These are phyloP conservation scores for Todus mexicanus DNA, from an alignment of 2,797 vertebrate species.

Conservation along the genomic window DNA sequence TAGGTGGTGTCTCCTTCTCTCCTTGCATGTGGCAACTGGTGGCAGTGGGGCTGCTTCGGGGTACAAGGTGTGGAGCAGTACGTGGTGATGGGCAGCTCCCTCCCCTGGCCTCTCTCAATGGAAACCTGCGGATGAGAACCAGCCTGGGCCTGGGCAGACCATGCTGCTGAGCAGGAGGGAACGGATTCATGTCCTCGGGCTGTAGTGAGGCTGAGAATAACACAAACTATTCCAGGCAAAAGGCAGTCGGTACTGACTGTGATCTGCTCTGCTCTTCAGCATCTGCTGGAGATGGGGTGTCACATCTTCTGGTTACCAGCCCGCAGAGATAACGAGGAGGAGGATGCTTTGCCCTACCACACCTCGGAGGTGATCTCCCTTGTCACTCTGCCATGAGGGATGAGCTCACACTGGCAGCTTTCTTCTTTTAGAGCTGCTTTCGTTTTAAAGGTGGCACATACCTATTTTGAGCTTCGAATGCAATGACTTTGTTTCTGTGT, in stretches of 20 bases:
- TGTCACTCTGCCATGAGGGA: neutral
- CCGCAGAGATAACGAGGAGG: rapidly evolving
- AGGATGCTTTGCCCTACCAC: neutral
- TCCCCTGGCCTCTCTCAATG: rapidly evolving
- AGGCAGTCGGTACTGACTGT: rapidly evolving
- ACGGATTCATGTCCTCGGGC: neutral
- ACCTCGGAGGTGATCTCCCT: neutral
- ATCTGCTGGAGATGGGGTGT: neutral
- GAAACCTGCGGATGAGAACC: neutral
- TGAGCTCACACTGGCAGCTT: neutral
- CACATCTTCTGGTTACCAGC: neutral
- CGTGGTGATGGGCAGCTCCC: neutral
- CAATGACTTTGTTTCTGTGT: neutral
- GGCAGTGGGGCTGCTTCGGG: neutral
- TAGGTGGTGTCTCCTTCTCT: rapidly evolving
- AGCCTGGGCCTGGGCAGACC: rapidly evolving
- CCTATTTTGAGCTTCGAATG: slow-evolving; percentile 7
- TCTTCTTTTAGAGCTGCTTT: slow-evolving; percentile 15
- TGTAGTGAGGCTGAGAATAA: neutral
- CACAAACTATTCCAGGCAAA: neutral
- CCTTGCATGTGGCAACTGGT: rapidly evolving
- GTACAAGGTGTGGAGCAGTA: neutral
- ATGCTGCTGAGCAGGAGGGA: neutral
- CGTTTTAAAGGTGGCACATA: neutral
- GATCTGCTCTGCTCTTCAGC: neutral